These are phyloP conservation scores for Cyrtonyx montezumae DNA, from an alignment of 2,113 vertebrate species.

Conservation along the genomic window DNA sequence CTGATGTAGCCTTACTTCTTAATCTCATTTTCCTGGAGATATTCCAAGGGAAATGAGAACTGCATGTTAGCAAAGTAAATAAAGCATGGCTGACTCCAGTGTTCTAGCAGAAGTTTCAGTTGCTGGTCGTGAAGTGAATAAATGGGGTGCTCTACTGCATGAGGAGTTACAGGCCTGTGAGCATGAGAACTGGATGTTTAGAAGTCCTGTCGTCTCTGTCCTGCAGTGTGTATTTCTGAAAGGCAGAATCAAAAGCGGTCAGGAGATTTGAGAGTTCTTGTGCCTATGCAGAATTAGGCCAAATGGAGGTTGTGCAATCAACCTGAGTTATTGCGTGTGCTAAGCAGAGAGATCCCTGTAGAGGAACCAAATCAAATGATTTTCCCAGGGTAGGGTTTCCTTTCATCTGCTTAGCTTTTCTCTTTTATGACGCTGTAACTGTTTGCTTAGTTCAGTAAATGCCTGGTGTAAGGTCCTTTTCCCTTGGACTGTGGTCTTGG, in stretches of 20 bases:
- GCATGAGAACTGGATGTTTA: neutral
- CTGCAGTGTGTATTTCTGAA: neutral
- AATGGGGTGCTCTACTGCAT: neutral
- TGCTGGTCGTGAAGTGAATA: neutral
- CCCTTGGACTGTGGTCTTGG: neutral
- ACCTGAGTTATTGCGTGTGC: constrained; percentile 3
- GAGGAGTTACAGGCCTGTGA: neutral
- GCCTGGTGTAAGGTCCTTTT: constrained; percentile 7
- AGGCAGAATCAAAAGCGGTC: neutral
- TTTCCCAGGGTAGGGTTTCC: neutral
- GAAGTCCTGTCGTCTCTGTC: neutral
- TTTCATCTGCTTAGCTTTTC: neutral
- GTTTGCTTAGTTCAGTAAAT: neutral
- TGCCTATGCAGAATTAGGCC: neutral
- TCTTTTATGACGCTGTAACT: neutral
- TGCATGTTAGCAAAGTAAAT: constrained; percentile 43
- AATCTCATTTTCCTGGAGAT: constrained; percentile 37
- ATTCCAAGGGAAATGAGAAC: constrained; percentile 44
- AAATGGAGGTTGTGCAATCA: constrained; percentile 16
- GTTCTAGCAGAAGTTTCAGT: neutral
- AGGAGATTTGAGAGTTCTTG: neutral
- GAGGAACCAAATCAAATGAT: neutral
- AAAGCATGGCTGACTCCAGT: neutral
- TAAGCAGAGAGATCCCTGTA: neutral
- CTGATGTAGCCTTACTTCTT: neutral